Percentiles rank a stretch among this genome's conserved stretches.
phyloP scores from a whole-genome alignment of 2,113 vertebrate genomes.

The Phalacrocorax pelagicus region DNA sequence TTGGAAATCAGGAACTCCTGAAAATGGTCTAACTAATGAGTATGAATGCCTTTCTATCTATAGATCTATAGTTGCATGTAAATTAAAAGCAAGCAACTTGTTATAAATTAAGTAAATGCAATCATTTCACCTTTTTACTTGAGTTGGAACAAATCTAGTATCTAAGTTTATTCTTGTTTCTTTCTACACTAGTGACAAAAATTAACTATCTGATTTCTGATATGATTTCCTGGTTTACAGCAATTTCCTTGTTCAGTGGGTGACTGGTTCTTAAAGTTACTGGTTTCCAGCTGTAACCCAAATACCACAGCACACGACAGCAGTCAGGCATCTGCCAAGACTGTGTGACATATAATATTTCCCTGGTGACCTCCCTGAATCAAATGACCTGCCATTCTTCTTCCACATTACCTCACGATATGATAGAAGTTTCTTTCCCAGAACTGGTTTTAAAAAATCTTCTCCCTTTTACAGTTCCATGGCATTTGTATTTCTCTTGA shows the following conservation, averaged over 20 bases:
- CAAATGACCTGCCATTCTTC: neutral
- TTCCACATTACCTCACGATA: neutral
- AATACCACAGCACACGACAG: neutral
- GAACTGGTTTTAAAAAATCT: neutral
- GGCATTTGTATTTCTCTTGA: neutral
- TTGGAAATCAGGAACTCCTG: neutral
- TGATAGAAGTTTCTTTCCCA: neutral
- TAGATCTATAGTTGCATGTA: neutral
- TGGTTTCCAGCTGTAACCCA: neutral
- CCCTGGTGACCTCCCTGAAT: neutral
- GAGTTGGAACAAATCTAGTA: neutral
- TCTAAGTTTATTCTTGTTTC: neutral
- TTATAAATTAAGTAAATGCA: neutral
- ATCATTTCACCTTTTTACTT: neutral
- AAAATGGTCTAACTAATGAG: neutral
- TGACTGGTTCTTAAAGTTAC: neutral
- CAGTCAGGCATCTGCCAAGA: neutral
- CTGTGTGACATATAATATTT: neutral
- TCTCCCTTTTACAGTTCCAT: neutral
- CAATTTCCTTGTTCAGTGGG: neutral
- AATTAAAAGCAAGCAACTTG: neutral
- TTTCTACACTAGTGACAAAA: neutral
- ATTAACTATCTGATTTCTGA: neutral
- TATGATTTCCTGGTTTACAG: neutral
- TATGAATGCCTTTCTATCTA: neutral